These are phyloP conservation scores for Atrichornis clamosus DNA, from an alignment of 2,113 vertebrate species.

Conservation along the genomic window DNA sequence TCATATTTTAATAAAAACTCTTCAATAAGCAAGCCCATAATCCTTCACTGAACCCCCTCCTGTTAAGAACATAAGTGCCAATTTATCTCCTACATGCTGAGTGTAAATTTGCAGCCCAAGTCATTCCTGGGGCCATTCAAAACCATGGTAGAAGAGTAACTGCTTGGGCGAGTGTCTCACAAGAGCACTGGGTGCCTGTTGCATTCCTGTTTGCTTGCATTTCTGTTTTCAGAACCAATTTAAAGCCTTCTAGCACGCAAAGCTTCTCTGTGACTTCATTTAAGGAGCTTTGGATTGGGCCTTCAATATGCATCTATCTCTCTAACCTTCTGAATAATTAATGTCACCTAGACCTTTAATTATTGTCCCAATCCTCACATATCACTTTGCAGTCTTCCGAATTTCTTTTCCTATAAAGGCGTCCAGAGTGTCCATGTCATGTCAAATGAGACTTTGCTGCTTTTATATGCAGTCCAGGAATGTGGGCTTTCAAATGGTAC, in stretches of 20 bases:
- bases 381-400: not conserved
- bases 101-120: not conserved
- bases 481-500: not conserved
- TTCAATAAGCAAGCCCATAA: not conserved
- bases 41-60: not conserved
- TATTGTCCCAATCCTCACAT: not conserved
- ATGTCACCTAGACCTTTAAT: not conserved
- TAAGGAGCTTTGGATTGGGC: not conserved
- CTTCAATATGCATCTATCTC: not conserved
- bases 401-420: not conserved
- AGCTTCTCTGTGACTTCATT: not conserved
- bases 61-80: not conserved
- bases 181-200: not conserved
- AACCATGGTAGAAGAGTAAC: not conserved
- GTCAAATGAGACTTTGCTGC: not conserved
- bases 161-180: not conserved
- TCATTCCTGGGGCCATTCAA: not conserved
- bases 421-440: not conserved
- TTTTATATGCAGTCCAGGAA: not conserved
- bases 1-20: not conserved
- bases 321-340: conserved; percentile 29
- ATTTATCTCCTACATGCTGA: not conserved
- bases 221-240: not conserved
- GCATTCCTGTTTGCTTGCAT: not conserved
- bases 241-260: not conserved